A percentile compares a stretch with the other conserved stretches of the same genome.
Evolutionary conservation across 2,113 vertebrate species (phyloP).

Genomic region (Motacilla tschutschensis): DNA sequence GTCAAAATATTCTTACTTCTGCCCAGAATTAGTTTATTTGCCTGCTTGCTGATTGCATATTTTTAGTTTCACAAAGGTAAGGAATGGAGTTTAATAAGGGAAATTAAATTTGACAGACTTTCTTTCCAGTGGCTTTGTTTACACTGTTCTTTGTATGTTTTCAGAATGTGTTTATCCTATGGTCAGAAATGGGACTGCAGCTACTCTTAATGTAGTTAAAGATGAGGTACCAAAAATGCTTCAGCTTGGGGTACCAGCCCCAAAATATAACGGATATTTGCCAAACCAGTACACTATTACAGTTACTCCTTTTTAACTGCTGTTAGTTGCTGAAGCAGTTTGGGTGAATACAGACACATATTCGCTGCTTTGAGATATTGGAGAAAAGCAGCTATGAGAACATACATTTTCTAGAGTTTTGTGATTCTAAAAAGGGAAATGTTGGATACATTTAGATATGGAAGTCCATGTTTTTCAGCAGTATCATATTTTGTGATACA

Average conservation of each 20-base stretch:
- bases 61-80: not conserved
- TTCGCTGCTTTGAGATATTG: not conserved
- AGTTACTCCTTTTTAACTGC: not conserved
- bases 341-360: not conserved
- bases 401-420: rapidly evolving
- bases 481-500: not conserved
- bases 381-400: not conserved
- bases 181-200: not conserved
- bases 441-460: not conserved
- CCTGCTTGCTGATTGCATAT: not conserved
- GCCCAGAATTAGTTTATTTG: not conserved
- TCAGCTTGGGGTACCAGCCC: not conserved
- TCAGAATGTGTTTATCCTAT: not conserved
- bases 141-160: not conserved
- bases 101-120: not conserved
- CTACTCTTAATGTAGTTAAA: not conserved
- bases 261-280: not conserved
- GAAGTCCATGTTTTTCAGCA: not conserved
- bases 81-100: not conserved
- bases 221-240: not conserved
- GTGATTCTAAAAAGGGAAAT: not conserved
- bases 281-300: not conserved
- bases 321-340: not conserved
- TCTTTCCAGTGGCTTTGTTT: not conserved
- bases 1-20: not conserved